These are phyloP conservation scores for Uloborus plumipes DNA, from an alignment of 2,888 invertebrate species.

Conservation along the genomic window DNA sequence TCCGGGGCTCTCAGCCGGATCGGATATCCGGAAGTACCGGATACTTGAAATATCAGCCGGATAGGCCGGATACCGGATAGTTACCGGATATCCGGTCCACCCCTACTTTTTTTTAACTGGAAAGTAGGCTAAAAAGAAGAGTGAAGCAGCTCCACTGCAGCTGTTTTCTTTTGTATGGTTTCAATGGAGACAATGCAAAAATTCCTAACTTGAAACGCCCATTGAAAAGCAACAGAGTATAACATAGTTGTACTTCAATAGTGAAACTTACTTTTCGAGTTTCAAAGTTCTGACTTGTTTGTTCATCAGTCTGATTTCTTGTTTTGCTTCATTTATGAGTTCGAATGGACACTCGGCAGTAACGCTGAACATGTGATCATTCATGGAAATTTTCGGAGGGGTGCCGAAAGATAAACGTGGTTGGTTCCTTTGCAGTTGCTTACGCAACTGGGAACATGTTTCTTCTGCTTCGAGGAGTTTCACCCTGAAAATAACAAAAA, in stretches of 20 bases:
- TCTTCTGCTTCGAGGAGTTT: conserved; percentile 90
- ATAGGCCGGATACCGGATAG: no score
- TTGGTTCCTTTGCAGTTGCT: conserved; percentile 71
- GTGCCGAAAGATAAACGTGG: conserved; percentile 66
- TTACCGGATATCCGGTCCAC: no score
- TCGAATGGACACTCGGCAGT: conserved; percentile 71
- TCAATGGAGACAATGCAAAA: no score
- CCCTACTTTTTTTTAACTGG: no score
- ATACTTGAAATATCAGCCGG: no score
- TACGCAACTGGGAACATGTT: conserved; percentile 80
- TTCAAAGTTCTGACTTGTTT: conserved; percentile 63
- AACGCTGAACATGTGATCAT: conserved; percentile 64
- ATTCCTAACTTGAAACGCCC: no score
- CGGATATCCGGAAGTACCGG: no score
- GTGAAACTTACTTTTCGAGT: conserved; percentile 26
- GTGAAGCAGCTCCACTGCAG: no score
- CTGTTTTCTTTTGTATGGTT: no score
- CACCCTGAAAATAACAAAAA: conserved; percentile 73
- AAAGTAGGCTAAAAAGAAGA: no score
- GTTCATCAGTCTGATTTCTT: conserved; percentile 76
- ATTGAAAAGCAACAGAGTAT: no score
- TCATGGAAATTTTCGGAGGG: conserved; percentile 61
- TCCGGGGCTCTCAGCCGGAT: no score
- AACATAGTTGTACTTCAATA: background rate
- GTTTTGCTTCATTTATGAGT: conserved; percentile 82